phyloP scores from a whole-genome alignment of 2,888 invertebrate genomes.

The Morpho achilles region DNA sequence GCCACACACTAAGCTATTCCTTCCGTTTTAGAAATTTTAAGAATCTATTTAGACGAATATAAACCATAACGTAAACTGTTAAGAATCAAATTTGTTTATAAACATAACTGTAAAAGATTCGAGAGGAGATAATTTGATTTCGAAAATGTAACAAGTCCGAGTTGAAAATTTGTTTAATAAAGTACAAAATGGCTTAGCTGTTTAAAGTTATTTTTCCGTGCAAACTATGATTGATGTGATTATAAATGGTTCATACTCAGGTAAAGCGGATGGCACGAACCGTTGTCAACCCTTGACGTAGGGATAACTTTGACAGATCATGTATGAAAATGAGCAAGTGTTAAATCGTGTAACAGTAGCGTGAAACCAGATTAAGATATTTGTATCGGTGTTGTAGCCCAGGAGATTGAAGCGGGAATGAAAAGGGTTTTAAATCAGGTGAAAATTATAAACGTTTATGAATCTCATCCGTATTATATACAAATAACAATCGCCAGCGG shows the following conservation, averaged over 20 bases:
- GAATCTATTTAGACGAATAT: conserved; percentile 7
- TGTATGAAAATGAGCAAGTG: conserved; percentile 47
- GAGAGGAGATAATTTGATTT: conserved; percentile 24
- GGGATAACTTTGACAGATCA: conserved; percentile 70
- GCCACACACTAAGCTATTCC: conserved; percentile 75
- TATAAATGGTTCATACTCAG: conserved; percentile 55
- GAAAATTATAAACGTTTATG: too few species aligned
- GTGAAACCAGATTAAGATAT: conserved; percentile 13
- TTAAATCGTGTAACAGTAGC: conserved; percentile 13
- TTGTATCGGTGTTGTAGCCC: conserved; percentile 2
- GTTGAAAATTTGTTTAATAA: conserved; percentile 35
- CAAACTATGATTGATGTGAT: conserved; percentile 31
- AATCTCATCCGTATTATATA: too few species aligned
- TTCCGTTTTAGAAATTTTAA: conserved; percentile 49
- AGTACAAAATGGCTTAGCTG: conserved; percentile 31
- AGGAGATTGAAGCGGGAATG: background rate
- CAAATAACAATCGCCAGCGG: too few species aligned
- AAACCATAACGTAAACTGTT: conserved; percentile 1
- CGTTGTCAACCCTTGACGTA: conserved; percentile 73
- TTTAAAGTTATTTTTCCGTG: conserved; percentile 37
- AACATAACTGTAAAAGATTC: conserved; percentile 15
- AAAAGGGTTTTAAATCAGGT: too few species aligned
- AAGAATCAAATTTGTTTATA: conserved; percentile 16
- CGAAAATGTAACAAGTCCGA: conserved; percentile 48
- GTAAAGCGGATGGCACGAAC: conserved; percentile 67